Evolutionary conservation across 2,797 vertebrate species (phyloP), one percentile per base, ranked within the genome.

Genomic region (Cossypha heuglini): DNA sequence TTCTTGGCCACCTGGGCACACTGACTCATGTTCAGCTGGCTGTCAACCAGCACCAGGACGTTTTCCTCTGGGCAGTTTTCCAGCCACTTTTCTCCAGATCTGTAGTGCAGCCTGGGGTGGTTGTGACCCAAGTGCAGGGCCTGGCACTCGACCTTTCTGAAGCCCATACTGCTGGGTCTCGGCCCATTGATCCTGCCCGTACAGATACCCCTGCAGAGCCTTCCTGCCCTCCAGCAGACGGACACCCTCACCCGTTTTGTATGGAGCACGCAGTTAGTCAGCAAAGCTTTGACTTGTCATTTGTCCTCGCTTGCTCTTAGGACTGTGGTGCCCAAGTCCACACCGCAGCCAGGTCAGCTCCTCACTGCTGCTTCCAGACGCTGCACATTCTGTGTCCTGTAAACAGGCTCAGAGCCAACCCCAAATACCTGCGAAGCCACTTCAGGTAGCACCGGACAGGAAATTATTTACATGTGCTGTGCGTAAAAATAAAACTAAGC

Each of bases 391-490:
- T 38, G 24, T 20, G 33, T 11, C 59, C 75, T 17, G 42, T 5
- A 9, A n/a, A 31, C 21, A 15, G 25, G 38, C 75, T 28, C 55
- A 17, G 59, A 13, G 25, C 19, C 63, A 13, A 8, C 16, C 35
- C 66, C 5, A 24, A 1, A 4, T 0, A 18, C 33, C 72, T 21
- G 45, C 1, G 16, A 40, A 55, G 26, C 6, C 33, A 14, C 11
- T 5, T 33, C 55, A n/a, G 51, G 38, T 1, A 76, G 8, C 29
- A 5, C n/a, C 13, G 88, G 26, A 55, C 58, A 72, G 0, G 6
- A 64, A 35, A 40, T 2, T 8, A 59, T 13, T 72, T n/a, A 21
- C 19, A 16, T 3, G 3, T 0, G 16, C 16, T 43, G 11, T 1
- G 3, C 0, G 5, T 6, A 31, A 73, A 69, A 37, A 15, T 9